Base-by-base conservation (phyloP, 2,888 invertebrate genomes). In the Papilio elwesi region DNA sequence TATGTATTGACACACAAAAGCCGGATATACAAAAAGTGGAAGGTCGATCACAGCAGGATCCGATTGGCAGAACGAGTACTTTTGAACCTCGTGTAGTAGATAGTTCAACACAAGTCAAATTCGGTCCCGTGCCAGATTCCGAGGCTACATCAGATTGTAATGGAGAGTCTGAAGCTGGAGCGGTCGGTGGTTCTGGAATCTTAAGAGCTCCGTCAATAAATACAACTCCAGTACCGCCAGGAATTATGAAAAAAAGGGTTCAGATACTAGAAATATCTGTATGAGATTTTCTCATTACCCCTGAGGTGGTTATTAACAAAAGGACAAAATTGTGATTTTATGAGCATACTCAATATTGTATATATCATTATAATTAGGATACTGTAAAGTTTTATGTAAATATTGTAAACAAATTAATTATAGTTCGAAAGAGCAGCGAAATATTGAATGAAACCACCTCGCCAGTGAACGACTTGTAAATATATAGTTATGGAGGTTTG, bases 201-300 rank as follows among this genome's bases (percentile, higher is more conserved):
- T 90, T 95, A 67, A 90, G 95, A 55, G 90, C 87, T 49, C 91
- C 91, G 0, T 88, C 91, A 70, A 86, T 89, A 6, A 79, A 88
- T 59, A 81, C 91, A 49, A 89, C 92, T 13, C 96, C 96, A 7
- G 95, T 95, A 59, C 96, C 97, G 0, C 96, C 97, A 10, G 96
- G 96, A 73, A 96, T 96, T 77, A 96, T 96, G 94, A 98, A 98
- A 91, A 98, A 98, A 91, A 95, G 98, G 89, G 98, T 98, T 82
- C 98, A 98, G 93, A 98, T 98, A 88, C 97, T 97, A 90, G 98
- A 98, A 90, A 98, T 98, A 93, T 97, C 97, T 75, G 98, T 98
- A 93, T 98, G 95, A 96, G 93, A 88, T 84, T 92, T 90, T 79
- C 87, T 91, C 74, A 89, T 90, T 81, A 83, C 87, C 81, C 87